phyloP scores from a whole-genome alignment of 2,888 invertebrate genomes.

The Augochlorella aurata region DNA sequence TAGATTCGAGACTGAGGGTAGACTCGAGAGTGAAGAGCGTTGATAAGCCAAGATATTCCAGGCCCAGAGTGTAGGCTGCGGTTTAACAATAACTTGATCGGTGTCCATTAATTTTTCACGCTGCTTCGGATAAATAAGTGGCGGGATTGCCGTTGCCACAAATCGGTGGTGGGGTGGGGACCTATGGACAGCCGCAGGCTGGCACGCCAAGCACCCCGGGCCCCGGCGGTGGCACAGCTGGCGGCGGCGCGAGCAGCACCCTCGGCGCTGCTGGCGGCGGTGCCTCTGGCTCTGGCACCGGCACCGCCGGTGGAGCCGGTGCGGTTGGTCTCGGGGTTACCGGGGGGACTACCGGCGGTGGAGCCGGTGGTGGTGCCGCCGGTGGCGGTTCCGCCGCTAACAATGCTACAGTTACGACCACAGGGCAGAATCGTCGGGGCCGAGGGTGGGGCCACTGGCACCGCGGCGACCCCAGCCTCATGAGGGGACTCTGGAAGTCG shows the following conservation, averaged over 20 bases:
- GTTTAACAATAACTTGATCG: conserved; percentile 37
- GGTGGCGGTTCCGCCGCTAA: conserved; percentile 73
- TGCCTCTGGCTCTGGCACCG: conserved; percentile 62
- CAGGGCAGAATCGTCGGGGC: conserved; percentile 81
- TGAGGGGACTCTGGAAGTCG: conserved; percentile 89
- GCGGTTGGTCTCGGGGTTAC: conserved; percentile 80
- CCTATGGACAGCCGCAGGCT: conserved; percentile 83
- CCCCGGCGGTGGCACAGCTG: conserved; percentile 69
- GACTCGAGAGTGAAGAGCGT: too few relatives aligned
- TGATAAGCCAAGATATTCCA: not conserved
- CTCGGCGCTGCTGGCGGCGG: conserved; percentile 71
- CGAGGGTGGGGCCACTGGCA: conserved; percentile 88
- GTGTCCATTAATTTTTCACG: conserved; percentile 51
- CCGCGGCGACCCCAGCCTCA: conserved; percentile 88
- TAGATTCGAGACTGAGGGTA: too few relatives aligned
- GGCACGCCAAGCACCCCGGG: conserved; percentile 78
- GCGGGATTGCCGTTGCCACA: conserved; percentile 83
- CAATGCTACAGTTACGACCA: conserved; percentile 66
- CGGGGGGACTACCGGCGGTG: conserved; percentile 84
- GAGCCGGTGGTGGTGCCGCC: conserved; percentile 69
- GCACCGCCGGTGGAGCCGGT: conserved; percentile 64
- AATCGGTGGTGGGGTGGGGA: conserved; percentile 83
- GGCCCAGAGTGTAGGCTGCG: not conserved
- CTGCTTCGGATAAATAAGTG: conserved; percentile 73
- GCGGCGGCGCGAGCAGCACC: conserved; percentile 80